Conservation (phyloP, 2,113 vertebrate species). For the Antechinus flavipes region DNA sequence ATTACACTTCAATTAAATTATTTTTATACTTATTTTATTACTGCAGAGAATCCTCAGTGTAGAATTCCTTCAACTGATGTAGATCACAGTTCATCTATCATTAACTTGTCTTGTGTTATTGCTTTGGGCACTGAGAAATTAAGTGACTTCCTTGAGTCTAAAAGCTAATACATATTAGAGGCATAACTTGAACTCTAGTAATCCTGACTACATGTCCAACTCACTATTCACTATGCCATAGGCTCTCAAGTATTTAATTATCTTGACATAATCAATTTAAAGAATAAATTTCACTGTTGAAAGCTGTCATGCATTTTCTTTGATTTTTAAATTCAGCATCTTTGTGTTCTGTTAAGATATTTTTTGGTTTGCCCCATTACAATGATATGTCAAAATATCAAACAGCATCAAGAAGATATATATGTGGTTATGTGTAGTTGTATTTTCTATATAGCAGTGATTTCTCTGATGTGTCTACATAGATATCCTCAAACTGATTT, state of each 20-base stretch:
- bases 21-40: not conserved
- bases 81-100: not conserved
- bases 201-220: not conserved
- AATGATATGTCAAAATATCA: not conserved
- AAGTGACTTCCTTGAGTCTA: not conserved
- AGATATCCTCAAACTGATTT: constrained; percentile 8
- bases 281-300: not conserved
- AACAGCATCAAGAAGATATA: not conserved
- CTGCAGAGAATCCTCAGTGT: not conserved
- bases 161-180: not conserved
- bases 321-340: not conserved
- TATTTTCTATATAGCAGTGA: not conserved
- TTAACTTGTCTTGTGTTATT: not conserved
- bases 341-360: not conserved
- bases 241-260: constrained; percentile 2
- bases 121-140: fast-evolving
- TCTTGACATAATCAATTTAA: constrained; percentile 40
- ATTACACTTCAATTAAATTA: not conserved
- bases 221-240: not conserved
- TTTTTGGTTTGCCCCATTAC: not conserved
- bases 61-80: not conserved
- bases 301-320: not conserved
- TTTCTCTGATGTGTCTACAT: not conserved
- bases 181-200: not conserved
- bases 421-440: not conserved